A percentile compares a stretch with the other conserved stretches of the same genome.
These are phyloP conservation scores for Bufo bufo DNA, from an alignment of 2,113 vertebrate genomes.

Conservation along the genomic window DNA sequence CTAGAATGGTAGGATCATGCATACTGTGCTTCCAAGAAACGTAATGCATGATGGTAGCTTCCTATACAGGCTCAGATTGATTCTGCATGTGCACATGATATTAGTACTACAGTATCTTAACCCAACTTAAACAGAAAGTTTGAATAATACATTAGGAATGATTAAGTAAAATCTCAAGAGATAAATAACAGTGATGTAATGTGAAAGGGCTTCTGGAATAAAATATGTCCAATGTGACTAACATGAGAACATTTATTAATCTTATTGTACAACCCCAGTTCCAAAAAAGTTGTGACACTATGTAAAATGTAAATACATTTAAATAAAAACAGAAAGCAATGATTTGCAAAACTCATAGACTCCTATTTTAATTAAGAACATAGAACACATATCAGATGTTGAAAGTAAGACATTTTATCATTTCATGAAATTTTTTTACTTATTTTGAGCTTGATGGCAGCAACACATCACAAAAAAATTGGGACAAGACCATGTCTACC, in stretches of 20 bases:
- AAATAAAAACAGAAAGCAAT: too few relatives aligned
- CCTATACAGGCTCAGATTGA: not conserved
- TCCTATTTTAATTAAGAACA: too few relatives aligned
- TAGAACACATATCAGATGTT: too few relatives aligned
- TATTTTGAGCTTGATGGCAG: too few relatives aligned
- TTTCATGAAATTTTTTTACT: too few relatives aligned
- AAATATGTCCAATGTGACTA: not conserved
- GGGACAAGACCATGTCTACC: too few relatives aligned
- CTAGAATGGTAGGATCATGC: not conserved
- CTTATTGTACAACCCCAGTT: too few relatives aligned
- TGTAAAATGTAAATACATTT: too few relatives aligned
- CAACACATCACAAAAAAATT: too few relatives aligned
- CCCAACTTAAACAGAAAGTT: not conserved
- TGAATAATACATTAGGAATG: constrained; percentile 10
- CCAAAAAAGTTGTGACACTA: too few relatives aligned
- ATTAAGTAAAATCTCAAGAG: not conserved
- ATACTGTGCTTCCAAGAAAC: not conserved
- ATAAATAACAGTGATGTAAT: not conserved
- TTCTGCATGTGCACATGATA: not conserved
- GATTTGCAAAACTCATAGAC: too few relatives aligned
- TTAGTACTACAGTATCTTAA: not conserved
- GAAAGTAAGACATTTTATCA: too few relatives aligned
- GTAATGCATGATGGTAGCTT: not conserved
- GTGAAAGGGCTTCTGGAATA: not conserved
- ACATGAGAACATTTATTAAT: not conserved